Evolutionary conservation across 2,113 vertebrate genomes (phyloP), one percentile per base, ranked within the genome.

Genomic region (Origma solitaria): DNA sequence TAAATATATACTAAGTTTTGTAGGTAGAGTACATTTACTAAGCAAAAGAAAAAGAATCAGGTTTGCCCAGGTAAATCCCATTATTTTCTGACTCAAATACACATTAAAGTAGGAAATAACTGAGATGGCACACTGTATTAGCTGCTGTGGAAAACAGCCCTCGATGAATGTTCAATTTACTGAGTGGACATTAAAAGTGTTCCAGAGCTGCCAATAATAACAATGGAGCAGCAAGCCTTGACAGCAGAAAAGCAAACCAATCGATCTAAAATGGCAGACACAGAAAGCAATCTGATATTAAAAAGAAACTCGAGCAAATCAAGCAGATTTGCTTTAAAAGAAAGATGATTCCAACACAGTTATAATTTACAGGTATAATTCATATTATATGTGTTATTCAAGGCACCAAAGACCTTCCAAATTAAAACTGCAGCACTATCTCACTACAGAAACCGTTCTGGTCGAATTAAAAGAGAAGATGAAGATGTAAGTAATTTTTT

Each of bases 71-170:
- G 76, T 91, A 91, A 92, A 90, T 85, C 40, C 51, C 82, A 86
- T 90, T 92, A 58, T 65, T 82, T 97, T 92, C 91, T 92, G 76
- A 76, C 81, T 95, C 88, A 96, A 92, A 94, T 42, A 81, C 40
- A 86, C 94, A 94, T 44, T 92, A 88, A 83, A 89, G 35, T 33
- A 93, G 92, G 88, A 98, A 97, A 94, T 92, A 86, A 95, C 72
- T 86, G 53, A 77, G 77, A 66, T 37, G 89, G 96, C 2, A 18
- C 28, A 82, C 8, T 78, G 13, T 54, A 94, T 79, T 84, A 95
- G 61, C 78, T 77, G 94, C 94, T 91, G 88, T 44, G 79, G 60
- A 71, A 83, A 94, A 92, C 58, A 53, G 66, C 35, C 92, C 31
- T 86, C 45, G 4, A 94, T 80, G 83, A 94, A 94, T 35, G 49